These are phyloP conservation scores for Eupristina koningsbergeri DNA, from an alignment of 1,140 invertebrate species.

Conservation along the genomic window DNA sequence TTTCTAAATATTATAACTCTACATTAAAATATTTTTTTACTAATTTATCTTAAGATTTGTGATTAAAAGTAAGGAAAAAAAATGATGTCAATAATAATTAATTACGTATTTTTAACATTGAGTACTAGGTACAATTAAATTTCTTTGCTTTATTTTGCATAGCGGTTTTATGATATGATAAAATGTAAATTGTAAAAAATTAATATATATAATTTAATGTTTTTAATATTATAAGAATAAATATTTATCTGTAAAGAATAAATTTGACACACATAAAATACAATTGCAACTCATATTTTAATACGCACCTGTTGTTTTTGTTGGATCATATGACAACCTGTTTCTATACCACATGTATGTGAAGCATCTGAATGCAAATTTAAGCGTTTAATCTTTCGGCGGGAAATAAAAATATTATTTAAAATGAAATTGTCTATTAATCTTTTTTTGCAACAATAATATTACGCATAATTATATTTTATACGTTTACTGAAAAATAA, in stretches of 20 bases:
- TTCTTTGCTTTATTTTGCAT: neutral
- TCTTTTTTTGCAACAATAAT: neutral
- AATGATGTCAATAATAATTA: neutral
- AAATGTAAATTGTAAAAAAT: neutral
- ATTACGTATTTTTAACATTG: neutral
- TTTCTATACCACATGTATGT: neutral
- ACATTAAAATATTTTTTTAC: neutral
- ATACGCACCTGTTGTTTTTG: conserved; percentile 9
- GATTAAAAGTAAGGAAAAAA: neutral
- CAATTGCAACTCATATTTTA: neutral
- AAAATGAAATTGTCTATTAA: neutral
- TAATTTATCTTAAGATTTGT: neutral
- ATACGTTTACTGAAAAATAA: no score
- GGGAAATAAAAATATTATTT: conserved; percentile 13
- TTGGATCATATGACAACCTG: neutral
- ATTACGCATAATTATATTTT: no score
- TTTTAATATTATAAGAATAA: neutral
- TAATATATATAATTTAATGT: neutral
- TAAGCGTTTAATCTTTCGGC: neutral
- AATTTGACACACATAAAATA: neutral
- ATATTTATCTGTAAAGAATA: neutral
- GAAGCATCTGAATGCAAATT: neutral
- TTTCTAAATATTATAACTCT: no score
- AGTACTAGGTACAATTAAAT: neutral
- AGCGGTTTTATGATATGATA: neutral